phyloP scores from a whole-genome alignment of 2,797 vertebrate species.

The Mallotus villosus region DNA sequence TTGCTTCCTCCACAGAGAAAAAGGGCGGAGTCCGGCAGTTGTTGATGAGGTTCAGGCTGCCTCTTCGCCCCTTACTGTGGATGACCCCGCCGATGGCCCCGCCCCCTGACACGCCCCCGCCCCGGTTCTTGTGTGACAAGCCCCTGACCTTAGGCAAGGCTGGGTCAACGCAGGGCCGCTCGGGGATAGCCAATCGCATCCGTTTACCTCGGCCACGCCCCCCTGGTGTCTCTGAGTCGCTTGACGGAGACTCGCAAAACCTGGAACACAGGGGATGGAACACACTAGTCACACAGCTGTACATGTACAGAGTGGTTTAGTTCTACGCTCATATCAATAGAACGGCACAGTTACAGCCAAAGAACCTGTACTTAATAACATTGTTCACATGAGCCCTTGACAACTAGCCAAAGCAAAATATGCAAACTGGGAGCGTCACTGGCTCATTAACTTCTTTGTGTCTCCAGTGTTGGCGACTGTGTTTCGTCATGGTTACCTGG shows the following conservation, averaged over 20 bases:
- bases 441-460: background rate
- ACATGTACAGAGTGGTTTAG: too few species aligned
- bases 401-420: background rate
- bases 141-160: constrained; percentile 86
- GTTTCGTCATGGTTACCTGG: constrained; percentile 77
- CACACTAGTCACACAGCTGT: background rate
- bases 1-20: constrained; percentile 89
- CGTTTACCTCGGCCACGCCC: constrained; percentile 92
- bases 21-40: constrained; percentile 88
- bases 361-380: background rate
- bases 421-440: background rate
- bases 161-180: constrained; percentile 79
- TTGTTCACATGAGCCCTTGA: background rate
- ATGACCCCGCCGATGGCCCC: constrained; percentile 69
- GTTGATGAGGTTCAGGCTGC: constrained; percentile 91
- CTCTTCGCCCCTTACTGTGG: constrained; percentile 90
- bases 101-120: constrained; percentile 56
- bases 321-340: background rate
- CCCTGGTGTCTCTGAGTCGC: constrained; percentile 91
- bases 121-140: constrained; percentile 89
- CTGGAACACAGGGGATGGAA: constrained; percentile 62
- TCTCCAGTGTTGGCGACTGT: background rate
- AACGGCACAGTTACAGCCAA: background rate
- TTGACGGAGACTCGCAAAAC: constrained; percentile 96
- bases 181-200: constrained; percentile 82